Conservation (phyloP, 92 coral and sea anemone species). For the Epizoanthus illoricatus region DNA sequence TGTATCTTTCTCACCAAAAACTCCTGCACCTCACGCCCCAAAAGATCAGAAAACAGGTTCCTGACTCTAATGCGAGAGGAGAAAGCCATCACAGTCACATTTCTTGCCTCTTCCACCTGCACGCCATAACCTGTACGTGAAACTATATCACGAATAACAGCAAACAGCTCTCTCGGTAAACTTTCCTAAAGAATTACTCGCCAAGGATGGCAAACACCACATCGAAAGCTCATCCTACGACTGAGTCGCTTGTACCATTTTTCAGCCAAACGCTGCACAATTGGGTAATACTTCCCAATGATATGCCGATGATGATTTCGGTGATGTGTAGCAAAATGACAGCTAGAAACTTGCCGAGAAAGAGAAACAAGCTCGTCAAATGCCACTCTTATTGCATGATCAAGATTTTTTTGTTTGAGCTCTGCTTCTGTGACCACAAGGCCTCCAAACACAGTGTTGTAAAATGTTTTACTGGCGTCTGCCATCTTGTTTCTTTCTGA, state of each 20-base stretch:
- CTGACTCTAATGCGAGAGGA: not conserved
- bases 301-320: constrained; percentile 29
- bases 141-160: not conserved
- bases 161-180: constrained; percentile 7
- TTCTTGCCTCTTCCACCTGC: constrained; percentile 6
- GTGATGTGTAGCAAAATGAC: not conserved
- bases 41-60: not conserved
- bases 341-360: not conserved
- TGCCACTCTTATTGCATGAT: not conserved
- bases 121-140: constrained; percentile 11
- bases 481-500: not conserved
- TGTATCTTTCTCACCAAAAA: constrained; percentile 1
- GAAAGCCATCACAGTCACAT: constrained; percentile 7
- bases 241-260: constrained; percentile 28
- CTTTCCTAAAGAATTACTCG: constrained; percentile 25
- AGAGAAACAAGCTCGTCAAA: not conserved
- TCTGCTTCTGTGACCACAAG: constrained; percentile 4
- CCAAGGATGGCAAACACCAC: constrained; percentile 41
- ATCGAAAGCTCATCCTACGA: constrained; percentile 30
- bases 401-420: constrained; percentile 6
- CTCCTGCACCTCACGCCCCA: no score
- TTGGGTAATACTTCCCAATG: constrained; percentile 37
- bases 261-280: constrained; percentile 19
- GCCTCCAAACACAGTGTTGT: constrained; percentile 24
- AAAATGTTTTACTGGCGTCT: not conserved